phyloP scores from a whole-genome alignment of 2,888 invertebrate genomes.

The Ophion ventricosus region DNA sequence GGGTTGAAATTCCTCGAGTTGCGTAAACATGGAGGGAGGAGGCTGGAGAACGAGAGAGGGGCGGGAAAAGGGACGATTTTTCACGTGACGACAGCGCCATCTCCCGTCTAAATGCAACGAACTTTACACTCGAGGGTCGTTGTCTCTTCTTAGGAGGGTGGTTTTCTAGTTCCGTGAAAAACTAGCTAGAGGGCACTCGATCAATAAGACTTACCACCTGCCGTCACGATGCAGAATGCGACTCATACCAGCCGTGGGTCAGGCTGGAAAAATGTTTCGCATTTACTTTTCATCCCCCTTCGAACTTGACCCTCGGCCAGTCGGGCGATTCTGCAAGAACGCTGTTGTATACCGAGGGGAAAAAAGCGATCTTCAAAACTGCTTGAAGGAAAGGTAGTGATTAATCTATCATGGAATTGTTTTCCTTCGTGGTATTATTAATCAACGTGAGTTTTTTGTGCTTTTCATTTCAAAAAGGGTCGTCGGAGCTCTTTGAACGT shows the following conservation, averaged over 20 bases:
- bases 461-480: too few relatives aligned
- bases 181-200: slow-evolving; percentile 50
- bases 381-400: background rate
- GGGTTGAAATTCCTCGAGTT: background rate
- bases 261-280: background rate
- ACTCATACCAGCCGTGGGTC: slow-evolving; percentile 46
- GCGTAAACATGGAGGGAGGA: background rate
- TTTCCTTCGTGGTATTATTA: too few relatives aligned
- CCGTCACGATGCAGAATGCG: slow-evolving; percentile 33
- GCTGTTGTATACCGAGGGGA: background rate
- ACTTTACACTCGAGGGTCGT: slow-evolving; percentile 4
- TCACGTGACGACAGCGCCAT: slow-evolving; percentile 25
- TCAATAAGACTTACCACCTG: slow-evolving; percentile 34
- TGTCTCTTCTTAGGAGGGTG: slow-evolving; percentile 2
- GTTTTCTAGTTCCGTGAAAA: slow-evolving; percentile 35
- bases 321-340: background rate
- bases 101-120: slow-evolving; percentile 7
- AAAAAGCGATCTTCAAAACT: background rate
- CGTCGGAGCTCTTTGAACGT: too few relatives aligned
- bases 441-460: too few relatives aligned
- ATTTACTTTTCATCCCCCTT: background rate
- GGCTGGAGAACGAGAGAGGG: background rate
- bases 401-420: background rate
- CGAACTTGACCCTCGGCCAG: slow-evolving; percentile 4
- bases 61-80: background rate